Evolutionary conservation across 2,888 invertebrate species (phyloP).

Genomic region (Caenorhabditis panamensis): DNA sequence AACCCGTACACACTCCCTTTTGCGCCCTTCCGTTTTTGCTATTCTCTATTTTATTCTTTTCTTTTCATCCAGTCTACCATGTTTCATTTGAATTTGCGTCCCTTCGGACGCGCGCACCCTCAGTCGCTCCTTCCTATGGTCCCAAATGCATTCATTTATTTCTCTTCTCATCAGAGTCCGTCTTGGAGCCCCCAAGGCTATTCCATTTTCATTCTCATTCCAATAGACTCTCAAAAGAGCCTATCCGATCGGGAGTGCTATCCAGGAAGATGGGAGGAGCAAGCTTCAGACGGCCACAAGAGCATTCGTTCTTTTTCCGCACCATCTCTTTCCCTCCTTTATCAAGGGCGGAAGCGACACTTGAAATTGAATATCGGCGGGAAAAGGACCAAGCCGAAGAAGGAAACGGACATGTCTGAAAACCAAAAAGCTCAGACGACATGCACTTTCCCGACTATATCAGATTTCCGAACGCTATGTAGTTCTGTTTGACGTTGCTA

Average conservation of each 20-base stretch:
- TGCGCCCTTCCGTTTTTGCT: slow-evolving; percentile 27
- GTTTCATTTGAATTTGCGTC: slow-evolving; percentile 57
- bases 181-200: slow-evolving; percentile 10
- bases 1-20: slow-evolving; percentile 24
- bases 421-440: slow-evolving; percentile 4
- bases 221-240: slow-evolving; percentile 48
- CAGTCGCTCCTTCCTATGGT: slow-evolving; percentile 8
- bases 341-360: slow-evolving; percentile 8
- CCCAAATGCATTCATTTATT: slow-evolving; percentile 58
- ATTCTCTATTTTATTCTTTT: slow-evolving; percentile 37
- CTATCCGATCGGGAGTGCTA: slow-evolving; percentile 41
- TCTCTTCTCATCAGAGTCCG: slow-evolving; percentile 27
- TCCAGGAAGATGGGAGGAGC: slow-evolving; percentile 10
- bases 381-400: neutral
- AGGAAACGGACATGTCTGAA: slow-evolving; percentile 23
- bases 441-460: slow-evolving; percentile 47
- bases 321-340: slow-evolving; percentile 6
- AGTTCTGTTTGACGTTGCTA: slow-evolving; percentile 37
- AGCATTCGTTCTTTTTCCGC: slow-evolving; percentile 16
- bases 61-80: slow-evolving; percentile 56
- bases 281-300: slow-evolving; percentile 8
- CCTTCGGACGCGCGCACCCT: slow-evolving; percentile 20
- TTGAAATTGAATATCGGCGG: slow-evolving; percentile 33
- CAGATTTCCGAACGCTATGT: slow-evolving; percentile 49
- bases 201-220: slow-evolving; percentile 61